A percentile compares a stretch with the other conserved stretches of the same genome.
These are phyloP conservation scores for Trogon melanurus DNA, from an alignment of 2,113 vertebrate species.

Conservation along the genomic window DNA sequence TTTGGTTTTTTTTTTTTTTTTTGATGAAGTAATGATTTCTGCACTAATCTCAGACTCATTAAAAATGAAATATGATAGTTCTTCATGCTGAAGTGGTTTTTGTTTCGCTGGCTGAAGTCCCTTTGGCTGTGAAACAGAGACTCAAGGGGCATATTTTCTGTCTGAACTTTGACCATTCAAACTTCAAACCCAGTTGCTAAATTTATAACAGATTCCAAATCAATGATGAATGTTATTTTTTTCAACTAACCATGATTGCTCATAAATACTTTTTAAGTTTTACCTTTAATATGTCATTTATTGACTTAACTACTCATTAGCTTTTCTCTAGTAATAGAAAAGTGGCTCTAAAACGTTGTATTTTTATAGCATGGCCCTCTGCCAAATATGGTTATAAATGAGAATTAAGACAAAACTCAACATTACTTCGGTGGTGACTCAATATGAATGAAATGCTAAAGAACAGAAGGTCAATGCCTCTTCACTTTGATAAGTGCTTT, in stretches of 20 bases:
- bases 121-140: neutral
- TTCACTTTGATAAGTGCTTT: conserved; percentile 39
- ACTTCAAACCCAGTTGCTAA: neutral
- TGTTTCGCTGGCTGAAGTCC: neutral
- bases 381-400: neutral
- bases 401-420: conserved; percentile 22
- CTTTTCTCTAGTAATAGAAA: neutral
- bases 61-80: neutral
- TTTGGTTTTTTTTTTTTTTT: neutral
- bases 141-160: neutral
- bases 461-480: conserved; percentile 9
- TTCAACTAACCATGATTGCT: neutral
- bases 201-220: neutral
- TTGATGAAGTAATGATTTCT: neutral
- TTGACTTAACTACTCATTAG: neutral
- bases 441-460: conserved; percentile 21
- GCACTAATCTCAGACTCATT: neutral
- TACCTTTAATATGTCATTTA: neutral
- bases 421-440: conserved; percentile 3
- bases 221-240: neutral
- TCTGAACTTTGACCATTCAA: neutral
- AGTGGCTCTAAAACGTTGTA: neutral
- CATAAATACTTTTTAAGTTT: neutral
- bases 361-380: neutral
- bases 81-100: neutral